Percentiles rank a stretch among this genome's conserved stretches.
phyloP scores from a whole-genome alignment of 2,113 vertebrate genomes.

The Antennarius striatus region DNA sequence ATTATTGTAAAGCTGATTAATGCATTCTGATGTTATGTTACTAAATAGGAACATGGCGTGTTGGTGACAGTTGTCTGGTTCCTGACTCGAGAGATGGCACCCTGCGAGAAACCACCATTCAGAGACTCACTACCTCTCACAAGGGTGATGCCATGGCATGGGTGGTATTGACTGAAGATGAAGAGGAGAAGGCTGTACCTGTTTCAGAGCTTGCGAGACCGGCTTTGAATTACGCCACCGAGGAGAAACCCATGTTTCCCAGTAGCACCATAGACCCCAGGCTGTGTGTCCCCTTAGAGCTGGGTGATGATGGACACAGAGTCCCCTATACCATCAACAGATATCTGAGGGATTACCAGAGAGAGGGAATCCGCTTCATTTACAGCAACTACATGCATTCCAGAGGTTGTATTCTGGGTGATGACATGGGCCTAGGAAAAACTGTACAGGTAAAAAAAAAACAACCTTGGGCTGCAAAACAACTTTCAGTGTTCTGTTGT shows the following conservation, averaged over 20 bases:
- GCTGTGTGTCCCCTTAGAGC: slow-evolving; percentile 75
- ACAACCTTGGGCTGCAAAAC: not conserved
- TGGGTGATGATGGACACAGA: slow-evolving; percentile 76
- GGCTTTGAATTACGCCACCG: slow-evolving; percentile 12
- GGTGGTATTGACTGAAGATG: slow-evolving; percentile 73
- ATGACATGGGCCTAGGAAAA: slow-evolving; percentile 98
- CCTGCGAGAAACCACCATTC: slow-evolving; percentile 79
- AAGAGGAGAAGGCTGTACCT: slow-evolving; percentile 55
- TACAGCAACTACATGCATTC: slow-evolving; percentile 82
- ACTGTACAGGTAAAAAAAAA: slow-evolving; percentile 88
- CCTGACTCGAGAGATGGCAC: slow-evolving; percentile 72
- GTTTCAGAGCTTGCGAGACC: slow-evolving; percentile 70
- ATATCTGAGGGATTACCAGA: slow-evolving; percentile 94
- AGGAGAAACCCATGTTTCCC: slow-evolving; percentile 91
- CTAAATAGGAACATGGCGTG: slow-evolving; percentile 62
- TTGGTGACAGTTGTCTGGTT: slow-evolving; percentile 77
- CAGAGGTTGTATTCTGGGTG: slow-evolving; percentile 92
- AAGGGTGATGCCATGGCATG: slow-evolving; percentile 71
- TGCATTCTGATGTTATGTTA: not conserved
- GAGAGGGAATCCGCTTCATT: slow-evolving; percentile 89
- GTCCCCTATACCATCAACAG: slow-evolving; percentile 95
- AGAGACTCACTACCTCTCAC: slow-evolving; percentile 71
- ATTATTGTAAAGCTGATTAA: not conserved
- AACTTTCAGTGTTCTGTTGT: not conserved
- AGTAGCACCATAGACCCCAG: slow-evolving; percentile 68